A percentile compares a stretch with the other conserved stretches of the same genome.
Conservation (phyloP, 2,888 invertebrate species). For the Trimorus sp. region DNA sequence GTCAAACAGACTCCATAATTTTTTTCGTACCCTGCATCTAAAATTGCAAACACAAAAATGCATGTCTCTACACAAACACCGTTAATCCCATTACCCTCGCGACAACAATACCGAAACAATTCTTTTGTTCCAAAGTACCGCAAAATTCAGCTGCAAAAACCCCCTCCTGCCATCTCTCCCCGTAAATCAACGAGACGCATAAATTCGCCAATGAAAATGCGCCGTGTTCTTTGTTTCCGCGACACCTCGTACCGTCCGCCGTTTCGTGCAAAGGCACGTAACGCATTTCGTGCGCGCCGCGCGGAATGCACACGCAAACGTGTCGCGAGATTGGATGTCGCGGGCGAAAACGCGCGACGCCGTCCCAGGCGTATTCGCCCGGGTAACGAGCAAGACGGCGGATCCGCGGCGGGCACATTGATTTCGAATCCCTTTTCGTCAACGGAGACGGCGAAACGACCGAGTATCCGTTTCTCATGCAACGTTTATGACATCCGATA, state of each 20-base stretch:
- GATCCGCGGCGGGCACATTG: conserved; percentile 42
- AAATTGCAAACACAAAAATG: too few species aligned
- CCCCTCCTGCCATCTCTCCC: conserved; percentile 26
- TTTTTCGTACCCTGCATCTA: too few species aligned
- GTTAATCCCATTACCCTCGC: too few species aligned
- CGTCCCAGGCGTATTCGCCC: conserved; percentile 40
- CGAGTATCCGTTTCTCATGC: conserved; percentile 53
- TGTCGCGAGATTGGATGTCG: conserved; percentile 52
- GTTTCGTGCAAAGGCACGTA: conserved; percentile 44
- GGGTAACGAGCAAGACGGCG: conserved; percentile 20
- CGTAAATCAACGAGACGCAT: conserved; percentile 43
- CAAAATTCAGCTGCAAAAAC: conserved; percentile 20
- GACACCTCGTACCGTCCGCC: conserved; percentile 40
- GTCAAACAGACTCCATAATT: too few species aligned
- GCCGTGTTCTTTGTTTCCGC: conserved; percentile 34
- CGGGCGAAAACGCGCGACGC: conserved; percentile 34
- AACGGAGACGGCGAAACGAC: conserved; percentile 36
- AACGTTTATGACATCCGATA: conserved; percentile 60
- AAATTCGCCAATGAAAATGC: conserved; percentile 49
- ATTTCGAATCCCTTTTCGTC: conserved; percentile 49
- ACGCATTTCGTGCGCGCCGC: conserved; percentile 1
- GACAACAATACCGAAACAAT: too few species aligned
- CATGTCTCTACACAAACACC: too few species aligned
- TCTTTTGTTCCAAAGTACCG: conserved; percentile 28
- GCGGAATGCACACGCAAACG: conserved; percentile 31